A percentile compares a stretch with the other conserved stretches of the same genome.
Evolutionary conservation across 2,797 vertebrate genomes (phyloP).

Genomic region (Danionella dracula): DNA sequence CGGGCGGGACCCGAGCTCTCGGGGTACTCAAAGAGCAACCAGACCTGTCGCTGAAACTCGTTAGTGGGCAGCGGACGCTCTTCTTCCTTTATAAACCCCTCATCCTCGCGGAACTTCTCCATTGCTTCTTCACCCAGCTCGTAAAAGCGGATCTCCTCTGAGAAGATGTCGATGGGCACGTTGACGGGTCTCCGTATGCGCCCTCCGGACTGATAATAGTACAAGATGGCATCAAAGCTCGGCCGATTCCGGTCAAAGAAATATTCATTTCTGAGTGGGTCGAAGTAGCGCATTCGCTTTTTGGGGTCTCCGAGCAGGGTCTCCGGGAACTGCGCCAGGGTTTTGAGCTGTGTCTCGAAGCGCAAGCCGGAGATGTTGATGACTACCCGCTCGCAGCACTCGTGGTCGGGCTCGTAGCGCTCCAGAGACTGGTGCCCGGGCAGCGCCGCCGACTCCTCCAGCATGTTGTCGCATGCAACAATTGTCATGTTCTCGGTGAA

Average conservation of each 20-base stretch:
- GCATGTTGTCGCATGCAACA: conserved; percentile 83
- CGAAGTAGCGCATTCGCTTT: conserved; percentile 95
- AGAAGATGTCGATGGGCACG: conserved; percentile 97
- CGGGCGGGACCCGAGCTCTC: conserved; percentile 94
- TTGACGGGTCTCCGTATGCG: conserved; percentile 93
- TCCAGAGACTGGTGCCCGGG: conserved; percentile 74
- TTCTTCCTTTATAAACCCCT: conserved; percentile 97
- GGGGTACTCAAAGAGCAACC: conserved; percentile 95
- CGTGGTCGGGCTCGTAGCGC: conserved; percentile 79
- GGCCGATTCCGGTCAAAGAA: conserved; percentile 97
- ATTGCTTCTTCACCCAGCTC: conserved; percentile 96
- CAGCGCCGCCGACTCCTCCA: conserved; percentile 78
- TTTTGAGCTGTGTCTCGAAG: conserved; percentile 97
- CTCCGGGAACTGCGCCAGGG: conserved; percentile 91
- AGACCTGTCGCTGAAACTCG: conserved; percentile 95
- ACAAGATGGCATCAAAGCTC: conserved; percentile 96
- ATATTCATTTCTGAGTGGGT: conserved; percentile 96
- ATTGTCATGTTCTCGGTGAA: conserved; percentile 88
- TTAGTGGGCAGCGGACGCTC: conserved; percentile 88
- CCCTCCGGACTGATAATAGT: conserved; percentile 96
- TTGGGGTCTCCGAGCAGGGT: conserved; percentile 93
- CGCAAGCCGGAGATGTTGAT: conserved; percentile 96
- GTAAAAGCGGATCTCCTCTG: conserved; percentile 97
- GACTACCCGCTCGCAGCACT: conserved; percentile 95
- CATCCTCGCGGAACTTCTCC: conserved; percentile 98